Conservation (phyloP, 2,113 vertebrate genomes). For the Xiphophorus maculatus region DNA sequence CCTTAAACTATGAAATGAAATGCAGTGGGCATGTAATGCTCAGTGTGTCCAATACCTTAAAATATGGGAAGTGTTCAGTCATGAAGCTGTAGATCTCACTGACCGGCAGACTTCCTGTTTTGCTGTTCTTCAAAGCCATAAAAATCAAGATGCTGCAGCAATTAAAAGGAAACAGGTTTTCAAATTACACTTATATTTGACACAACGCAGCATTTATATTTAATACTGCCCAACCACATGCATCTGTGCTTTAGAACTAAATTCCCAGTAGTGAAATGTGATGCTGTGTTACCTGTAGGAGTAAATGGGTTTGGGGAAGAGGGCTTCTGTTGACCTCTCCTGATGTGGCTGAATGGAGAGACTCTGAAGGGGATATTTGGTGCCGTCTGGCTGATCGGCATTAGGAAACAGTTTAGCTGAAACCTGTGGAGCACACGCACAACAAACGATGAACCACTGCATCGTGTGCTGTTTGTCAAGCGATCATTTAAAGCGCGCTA, state of each 20-base stretch:
- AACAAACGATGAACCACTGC: neutral
- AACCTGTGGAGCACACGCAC: constrained; percentile 76
- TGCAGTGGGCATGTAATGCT: neutral
- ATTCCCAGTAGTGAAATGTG: neutral
- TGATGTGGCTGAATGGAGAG: constrained; percentile 79
- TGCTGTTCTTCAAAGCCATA: constrained; percentile 98
- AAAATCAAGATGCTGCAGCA: constrained; percentile 94
- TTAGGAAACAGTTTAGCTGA: constrained; percentile 80
- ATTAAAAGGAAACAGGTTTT: constrained; percentile 10
- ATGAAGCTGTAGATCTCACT: constrained; percentile 99
- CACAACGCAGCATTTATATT: neutral
- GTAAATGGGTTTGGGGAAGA: constrained; percentile 97
- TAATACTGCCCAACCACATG: too few species aligned
- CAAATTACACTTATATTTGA: neutral
- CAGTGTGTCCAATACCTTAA: constrained; percentile 85
- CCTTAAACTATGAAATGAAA: neutral
- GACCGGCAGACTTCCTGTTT: constrained; percentile 95
- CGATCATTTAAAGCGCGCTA: constrained; percentile 15
- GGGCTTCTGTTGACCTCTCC: constrained; percentile 78
- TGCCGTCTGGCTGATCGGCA: constrained; percentile 75
- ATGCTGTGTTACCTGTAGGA: constrained; percentile 91
- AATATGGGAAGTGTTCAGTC: constrained; percentile 98
- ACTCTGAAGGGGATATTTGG: constrained; percentile 86
- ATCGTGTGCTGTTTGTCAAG: neutral
- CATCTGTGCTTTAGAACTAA: neutral